Evolutionary conservation across 1,140 invertebrate species (phyloP), one percentile per base, ranked within the genome.

Genomic region (Tetragonula clypearis): DNA sequence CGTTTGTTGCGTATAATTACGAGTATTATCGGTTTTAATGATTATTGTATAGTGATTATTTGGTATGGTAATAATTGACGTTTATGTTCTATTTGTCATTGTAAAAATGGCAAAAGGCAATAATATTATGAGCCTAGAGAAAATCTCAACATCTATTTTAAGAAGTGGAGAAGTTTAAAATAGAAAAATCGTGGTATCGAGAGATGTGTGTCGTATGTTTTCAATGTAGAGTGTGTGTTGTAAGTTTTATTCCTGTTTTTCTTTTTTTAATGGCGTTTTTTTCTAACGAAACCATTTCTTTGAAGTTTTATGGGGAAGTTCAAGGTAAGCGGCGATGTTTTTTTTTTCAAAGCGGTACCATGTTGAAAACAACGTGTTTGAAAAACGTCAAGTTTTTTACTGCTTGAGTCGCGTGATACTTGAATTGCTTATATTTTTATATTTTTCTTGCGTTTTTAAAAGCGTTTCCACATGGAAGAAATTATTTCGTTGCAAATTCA

Each of bases 311-410:
- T 17, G 5, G 56, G 21, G 62, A 77, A 35, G 56, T 41, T 60
- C 75, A 60, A 60, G 30, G 75, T 19, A 35, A 21, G 12, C 8
- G 23, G 1, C 14, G 55, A 41, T n/a, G 15, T 41, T 9, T 62
- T 77, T 62, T 60, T 49, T 62, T 60, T 60, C 15, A 41, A 77
- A 77, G 75, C 14, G 56, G 19, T 8, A 21, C 15, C 14, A 23
- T 11, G 56, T 62, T n/a, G 2, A 60, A n/a, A 35, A 58, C 55
- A 58, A 76, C 5, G 30, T 62, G 11, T 60, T 35, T 68, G 30
- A 77, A 41, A 77, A 77, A 26, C 9, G 49, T 21, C 2, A 76
- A 62, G 30, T n/a, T 62, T 77, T 49, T 77, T 77, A 8, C 35
- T 41, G 35, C 21, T n/a, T 41, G 30, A 41, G 4, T 77, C 30